Evolutionary conservation across 2,888 invertebrate genomes (phyloP), one percentile per base, ranked within the genome.

Genomic region (Linyphia triangularis): DNA sequence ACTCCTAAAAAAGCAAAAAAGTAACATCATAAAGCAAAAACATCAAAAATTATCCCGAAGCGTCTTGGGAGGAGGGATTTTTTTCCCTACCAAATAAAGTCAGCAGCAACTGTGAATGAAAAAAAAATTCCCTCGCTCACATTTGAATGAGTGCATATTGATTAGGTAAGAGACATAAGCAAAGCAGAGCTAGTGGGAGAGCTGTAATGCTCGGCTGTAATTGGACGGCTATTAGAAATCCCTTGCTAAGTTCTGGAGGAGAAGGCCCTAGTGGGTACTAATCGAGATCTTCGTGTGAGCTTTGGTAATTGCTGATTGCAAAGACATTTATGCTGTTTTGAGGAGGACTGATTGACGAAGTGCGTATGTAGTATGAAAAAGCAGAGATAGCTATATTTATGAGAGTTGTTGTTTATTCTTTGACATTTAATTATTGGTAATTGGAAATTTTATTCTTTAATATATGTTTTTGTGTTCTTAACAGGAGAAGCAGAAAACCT

Each of bases 171-270:
- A 77, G 33, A 72, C 79, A 65, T 79, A 70, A 51, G 70, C 61
- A 63, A 22, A 30, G 67, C 67, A 33, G 22, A 19, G 40, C n/a
- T 73, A n/a, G 70, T 37, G 72, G 43, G 72, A 30, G 72, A 70
- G 22, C 10, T 61, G 69, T 43, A 33, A 82, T 43, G 28, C 69
- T 61, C 61, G 37, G 26, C 19, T 63, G 70, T 78, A 78, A 78
- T 78, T 85, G 85, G 85, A 43, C 79, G 51, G 65, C 85, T 79
- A 86, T 86, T 86, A 86, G 85, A 85, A 86, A 73, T 73, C 72
- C 85, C 43, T 26, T 51, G 72, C 51, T 78, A 78, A 85, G 70
- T 86, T 63, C 79, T 79, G 63, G 51, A 28, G 61, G 70, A 40
- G 85, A 61, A 13, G 78, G 19, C 85, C 85, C 85, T 51, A 65